Evolutionary conservation across 2,797 vertebrate genomes (phyloP).

Genomic region (Otolemur crassicaudatus): DNA sequence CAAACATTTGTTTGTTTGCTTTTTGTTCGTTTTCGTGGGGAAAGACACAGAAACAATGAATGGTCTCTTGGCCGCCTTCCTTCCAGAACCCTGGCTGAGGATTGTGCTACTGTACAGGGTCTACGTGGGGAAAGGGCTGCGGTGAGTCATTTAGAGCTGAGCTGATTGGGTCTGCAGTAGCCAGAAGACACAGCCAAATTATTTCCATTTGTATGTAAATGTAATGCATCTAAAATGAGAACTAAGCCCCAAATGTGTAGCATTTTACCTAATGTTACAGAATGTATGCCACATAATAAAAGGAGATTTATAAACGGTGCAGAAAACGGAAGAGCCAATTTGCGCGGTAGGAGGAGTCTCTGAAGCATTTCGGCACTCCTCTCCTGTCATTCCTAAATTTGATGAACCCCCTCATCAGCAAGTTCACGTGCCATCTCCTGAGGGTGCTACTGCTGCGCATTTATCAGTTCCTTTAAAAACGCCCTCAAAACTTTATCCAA

Average conservation of each 20-base stretch:
- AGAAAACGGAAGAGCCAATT: slow-evolving; percentile 46
- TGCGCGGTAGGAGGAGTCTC: slow-evolving; percentile 1
- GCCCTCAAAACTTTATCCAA: slow-evolving; percentile 64
- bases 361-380: slow-evolving; percentile 36
- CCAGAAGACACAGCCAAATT: slow-evolving; percentile 42
- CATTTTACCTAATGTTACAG: slow-evolving; percentile 53
- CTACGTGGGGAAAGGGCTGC: background rate
- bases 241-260: slow-evolving; percentile 13
- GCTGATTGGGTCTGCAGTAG: background rate
- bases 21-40: background rate
- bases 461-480: slow-evolving; percentile 64
- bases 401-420: background rate
- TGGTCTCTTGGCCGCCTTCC: background rate
- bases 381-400: slow-evolving; percentile 31
- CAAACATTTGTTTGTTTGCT: background rate
- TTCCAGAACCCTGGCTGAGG: background rate
- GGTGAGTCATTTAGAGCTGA: background rate
- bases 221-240: slow-evolving; percentile 41
- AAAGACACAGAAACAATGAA: background rate
- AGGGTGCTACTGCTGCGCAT: slow-evolving; percentile 58
- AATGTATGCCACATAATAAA: slow-evolving; percentile 25
- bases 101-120: background rate
- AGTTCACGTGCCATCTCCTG: slow-evolving; percentile 34
- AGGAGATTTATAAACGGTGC: slow-evolving; percentile 48
- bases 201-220: slow-evolving; percentile 59